Conservation (phyloP, 2,113 vertebrate species). For the Spilogale gracilis region DNA sequence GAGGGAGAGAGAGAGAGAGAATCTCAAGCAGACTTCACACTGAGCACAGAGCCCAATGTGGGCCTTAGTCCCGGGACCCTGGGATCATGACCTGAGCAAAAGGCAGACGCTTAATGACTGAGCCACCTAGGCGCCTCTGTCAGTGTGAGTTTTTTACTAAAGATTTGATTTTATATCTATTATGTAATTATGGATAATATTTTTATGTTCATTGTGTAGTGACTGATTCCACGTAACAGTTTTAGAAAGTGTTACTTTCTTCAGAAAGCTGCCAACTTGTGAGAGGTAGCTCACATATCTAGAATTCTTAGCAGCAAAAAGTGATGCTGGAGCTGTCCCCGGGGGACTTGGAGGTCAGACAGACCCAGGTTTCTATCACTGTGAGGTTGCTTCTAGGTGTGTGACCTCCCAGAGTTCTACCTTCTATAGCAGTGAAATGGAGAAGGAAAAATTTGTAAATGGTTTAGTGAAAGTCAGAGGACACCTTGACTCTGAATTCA, state of each 20-base stretch:
- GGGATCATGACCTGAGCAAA: too few species aligned
- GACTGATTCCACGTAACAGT: background rate
- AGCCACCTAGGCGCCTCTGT: background rate
- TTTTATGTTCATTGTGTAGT: background rate
- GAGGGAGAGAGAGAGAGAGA: too few species aligned
- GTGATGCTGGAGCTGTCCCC: background rate
- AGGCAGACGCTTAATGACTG: background rate
- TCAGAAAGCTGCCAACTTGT: background rate
- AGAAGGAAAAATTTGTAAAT: background rate
- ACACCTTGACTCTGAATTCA: background rate
- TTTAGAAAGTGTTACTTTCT: background rate
- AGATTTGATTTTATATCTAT: background rate
- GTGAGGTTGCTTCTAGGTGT: background rate
- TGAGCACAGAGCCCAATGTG: too few species aligned
- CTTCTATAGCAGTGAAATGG: background rate
- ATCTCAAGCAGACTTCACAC: too few species aligned
- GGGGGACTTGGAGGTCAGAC: background rate
- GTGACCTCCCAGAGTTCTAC: too few species aligned
- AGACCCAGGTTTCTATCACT: background rate
- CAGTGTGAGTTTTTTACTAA: background rate
- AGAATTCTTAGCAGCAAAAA: background rate
- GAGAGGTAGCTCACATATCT: background rate
- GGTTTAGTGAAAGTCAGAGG: background rate
- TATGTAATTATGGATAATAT: background rate
- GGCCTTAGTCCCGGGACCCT: too few species aligned